Percentiles rank a stretch among this genome's conserved stretches.
phyloP scores from a whole-genome alignment of 2,797 vertebrate genomes.

The Pogonophryne albipinna region DNA sequence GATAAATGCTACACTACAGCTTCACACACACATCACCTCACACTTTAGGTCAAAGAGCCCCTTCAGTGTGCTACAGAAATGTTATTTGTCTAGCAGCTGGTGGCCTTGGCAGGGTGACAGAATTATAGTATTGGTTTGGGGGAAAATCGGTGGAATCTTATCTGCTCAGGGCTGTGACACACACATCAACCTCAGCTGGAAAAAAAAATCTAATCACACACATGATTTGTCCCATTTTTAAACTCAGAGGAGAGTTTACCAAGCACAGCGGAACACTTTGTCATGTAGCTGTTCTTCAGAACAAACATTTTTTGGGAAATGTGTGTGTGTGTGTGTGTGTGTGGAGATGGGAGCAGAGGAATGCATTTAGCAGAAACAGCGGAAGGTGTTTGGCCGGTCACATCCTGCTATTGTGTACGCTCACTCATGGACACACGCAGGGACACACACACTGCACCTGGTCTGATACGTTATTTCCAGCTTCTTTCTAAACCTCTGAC shows the following conservation, averaged over 20 bases:
- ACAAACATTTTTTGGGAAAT: slow-evolving; percentile 18
- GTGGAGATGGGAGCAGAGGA: slow-evolving; percentile 15
- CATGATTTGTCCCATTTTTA: slow-evolving; percentile 15
- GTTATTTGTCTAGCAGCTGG: slow-evolving; percentile 60
- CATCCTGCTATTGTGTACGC: slow-evolving; percentile 80
- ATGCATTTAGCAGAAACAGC: slow-evolving; percentile 63
- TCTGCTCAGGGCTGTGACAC: slow-evolving; percentile 10
- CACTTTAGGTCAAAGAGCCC: slow-evolving; percentile 43
- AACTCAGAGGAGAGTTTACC: slow-evolving; percentile 3
- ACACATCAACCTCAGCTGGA: slow-evolving; percentile 27
- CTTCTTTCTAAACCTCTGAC: neutral
- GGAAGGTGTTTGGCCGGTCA: slow-evolving; percentile 64
- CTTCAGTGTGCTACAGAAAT: slow-evolving; percentile 41
- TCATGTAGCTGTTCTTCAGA: slow-evolving; percentile 4
- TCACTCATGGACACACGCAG: slow-evolving; percentile 33
- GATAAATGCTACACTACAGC: slow-evolving; percentile 25
- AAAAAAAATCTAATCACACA: slow-evolving; percentile 7
- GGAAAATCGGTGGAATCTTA: slow-evolving; percentile 20
- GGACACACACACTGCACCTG: slow-evolving; percentile 34
- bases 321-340: neutral
- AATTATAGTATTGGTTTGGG: slow-evolving; percentile 48
- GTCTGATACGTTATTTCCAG: slow-evolving; percentile 23
- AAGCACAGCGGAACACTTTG: neutral
- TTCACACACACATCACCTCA: slow-evolving; percentile 50
- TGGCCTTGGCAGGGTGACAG: slow-evolving; percentile 66